A percentile compares a stretch with the other conserved stretches of the same genome.
Conservation (phyloP, 2,888 invertebrate genomes). For the Trilocha varians region DNA sequence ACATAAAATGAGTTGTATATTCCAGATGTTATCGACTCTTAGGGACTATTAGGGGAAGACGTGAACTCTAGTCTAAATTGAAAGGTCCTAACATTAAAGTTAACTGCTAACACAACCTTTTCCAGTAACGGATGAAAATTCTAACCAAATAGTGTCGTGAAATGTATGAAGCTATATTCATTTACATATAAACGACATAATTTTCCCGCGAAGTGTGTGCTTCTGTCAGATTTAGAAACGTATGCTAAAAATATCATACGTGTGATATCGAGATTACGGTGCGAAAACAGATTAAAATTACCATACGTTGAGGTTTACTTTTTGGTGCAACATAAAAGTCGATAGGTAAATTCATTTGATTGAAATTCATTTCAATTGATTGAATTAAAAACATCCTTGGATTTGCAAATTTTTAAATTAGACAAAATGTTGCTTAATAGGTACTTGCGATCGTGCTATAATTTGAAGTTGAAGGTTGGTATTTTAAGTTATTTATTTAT, state of each 20-base stretch:
- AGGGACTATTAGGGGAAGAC: background rate
- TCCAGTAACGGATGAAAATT: background rate
- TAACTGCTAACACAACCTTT: background rate
- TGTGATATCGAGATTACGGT: background rate
- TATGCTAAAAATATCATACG: background rate
- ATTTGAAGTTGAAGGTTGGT: no score
- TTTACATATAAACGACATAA: background rate
- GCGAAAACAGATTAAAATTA: no score
- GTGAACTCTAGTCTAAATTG: background rate
- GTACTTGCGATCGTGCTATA: no score
- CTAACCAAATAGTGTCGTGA: background rate
- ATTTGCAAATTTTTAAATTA: no score
- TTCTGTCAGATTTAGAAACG: constrained; percentile 9
- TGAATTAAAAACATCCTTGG: no score
- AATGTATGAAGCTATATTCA: background rate
- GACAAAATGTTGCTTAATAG: no score
- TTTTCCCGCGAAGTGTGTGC: constrained; percentile 5
- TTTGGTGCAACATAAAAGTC: no score
- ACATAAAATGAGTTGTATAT: background rate
- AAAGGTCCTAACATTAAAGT: background rate
- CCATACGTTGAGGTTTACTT: no score
- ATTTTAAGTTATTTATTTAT: no score
- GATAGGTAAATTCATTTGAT: no score
- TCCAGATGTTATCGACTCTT: background rate
- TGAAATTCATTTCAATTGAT: no score